phyloP scores from a whole-genome alignment of 2,888 invertebrate genomes.

The Ceriagrion tenellum region DNA sequence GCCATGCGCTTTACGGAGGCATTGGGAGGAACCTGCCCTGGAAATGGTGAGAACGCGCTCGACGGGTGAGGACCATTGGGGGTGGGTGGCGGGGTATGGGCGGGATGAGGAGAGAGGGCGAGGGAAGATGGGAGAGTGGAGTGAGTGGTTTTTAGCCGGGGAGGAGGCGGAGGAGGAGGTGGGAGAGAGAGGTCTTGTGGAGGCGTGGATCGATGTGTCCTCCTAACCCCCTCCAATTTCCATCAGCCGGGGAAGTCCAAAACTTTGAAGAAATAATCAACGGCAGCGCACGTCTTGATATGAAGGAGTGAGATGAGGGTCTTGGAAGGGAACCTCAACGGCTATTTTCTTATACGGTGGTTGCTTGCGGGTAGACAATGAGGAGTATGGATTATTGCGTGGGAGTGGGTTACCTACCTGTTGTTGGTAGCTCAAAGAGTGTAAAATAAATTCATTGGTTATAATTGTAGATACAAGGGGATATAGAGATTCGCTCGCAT shows the following conservation, averaged over 20 bases:
- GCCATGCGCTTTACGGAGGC: too few species aligned
- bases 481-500: too few species aligned
- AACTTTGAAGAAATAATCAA: background rate
- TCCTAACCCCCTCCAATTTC: background rate
- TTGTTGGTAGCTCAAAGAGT: too few species aligned
- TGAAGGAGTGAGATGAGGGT: background rate
- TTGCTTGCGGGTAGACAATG: too few species aligned
- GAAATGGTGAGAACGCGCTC: background rate
- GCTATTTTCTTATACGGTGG: too few species aligned
- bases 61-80: background rate
- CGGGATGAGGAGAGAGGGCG: background rate
- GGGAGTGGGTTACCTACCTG: too few species aligned
- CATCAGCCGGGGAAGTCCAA: background rate
- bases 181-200: background rate
- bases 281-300: background rate
- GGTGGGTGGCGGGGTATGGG: background rate
- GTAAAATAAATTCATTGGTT: too few species aligned
- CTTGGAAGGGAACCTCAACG: too few species aligned
- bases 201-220: background rate
- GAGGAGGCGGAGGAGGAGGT: background rate
- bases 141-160: background rate
- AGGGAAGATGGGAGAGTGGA: background rate
- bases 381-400: background rate
- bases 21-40: too few species aligned
- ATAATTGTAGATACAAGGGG: too few species aligned